A percentile compares a stretch with the other conserved stretches of the same genome.
Evolutionary conservation across 2,797 vertebrate species (phyloP).

Genomic region (Sebastes hopkinsi): DNA sequence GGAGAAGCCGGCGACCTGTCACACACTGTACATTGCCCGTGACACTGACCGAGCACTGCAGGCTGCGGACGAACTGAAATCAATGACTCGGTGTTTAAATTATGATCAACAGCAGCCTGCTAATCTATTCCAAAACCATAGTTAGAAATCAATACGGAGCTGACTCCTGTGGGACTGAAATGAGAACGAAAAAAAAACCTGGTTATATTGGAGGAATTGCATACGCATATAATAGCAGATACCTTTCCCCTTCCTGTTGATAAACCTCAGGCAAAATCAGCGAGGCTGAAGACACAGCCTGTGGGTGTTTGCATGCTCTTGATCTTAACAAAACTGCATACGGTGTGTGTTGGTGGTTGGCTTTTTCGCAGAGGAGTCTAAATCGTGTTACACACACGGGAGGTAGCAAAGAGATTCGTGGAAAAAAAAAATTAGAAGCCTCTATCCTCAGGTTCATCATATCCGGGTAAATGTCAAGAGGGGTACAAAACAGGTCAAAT

Average conservation of each 20-base stretch:
- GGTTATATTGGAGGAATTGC: background rate
- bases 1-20: conserved; percentile 39
- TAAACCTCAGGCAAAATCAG: conserved; percentile 39
- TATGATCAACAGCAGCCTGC: conserved; percentile 32
- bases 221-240: background rate
- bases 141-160: conserved; percentile 25
- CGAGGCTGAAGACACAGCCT: conserved; percentile 33
- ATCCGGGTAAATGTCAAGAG: background rate
- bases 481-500: background rate
- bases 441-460: background rate
- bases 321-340: conserved; percentile 26
- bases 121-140: conserved; percentile 27
- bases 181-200: background rate
- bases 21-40: conserved; percentile 14
- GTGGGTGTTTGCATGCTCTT: conserved; percentile 4
- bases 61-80: conserved; percentile 20
- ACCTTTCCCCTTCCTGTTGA: conserved; percentile 5
- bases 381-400: conserved; percentile 34
- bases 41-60: conserved; percentile 33
- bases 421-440: background rate
- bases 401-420: conserved; percentile 7
- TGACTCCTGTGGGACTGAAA: conserved; percentile 9
- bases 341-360: conserved; percentile 1
- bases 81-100: conserved; percentile 44
- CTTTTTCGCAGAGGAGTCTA: conserved; percentile 9